A percentile compares a stretch with the other conserved stretches of the same genome.
These are phyloP conservation scores for Macquaria ambigua DNA, from an alignment of 2,113 vertebrate species.

Conservation along the genomic window DNA sequence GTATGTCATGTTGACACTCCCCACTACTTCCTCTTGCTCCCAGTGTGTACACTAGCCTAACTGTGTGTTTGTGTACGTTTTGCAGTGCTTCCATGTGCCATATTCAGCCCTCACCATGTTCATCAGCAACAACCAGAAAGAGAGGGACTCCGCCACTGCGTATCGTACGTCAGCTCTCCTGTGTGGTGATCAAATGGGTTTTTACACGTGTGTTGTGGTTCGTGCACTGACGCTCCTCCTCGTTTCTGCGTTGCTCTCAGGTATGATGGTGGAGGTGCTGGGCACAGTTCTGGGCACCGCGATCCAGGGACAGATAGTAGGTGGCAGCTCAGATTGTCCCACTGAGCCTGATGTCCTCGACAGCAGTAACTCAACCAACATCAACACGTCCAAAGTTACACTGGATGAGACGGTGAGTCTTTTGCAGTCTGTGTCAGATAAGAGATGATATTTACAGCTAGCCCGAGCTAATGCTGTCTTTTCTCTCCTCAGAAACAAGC, in stretches of 20 bases:
- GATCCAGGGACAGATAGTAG: slow-evolving; percentile 96
- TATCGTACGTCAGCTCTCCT: slow-evolving; percentile 88
- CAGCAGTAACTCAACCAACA: slow-evolving; percentile 43
- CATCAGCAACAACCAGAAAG: slow-evolving; percentile 94
- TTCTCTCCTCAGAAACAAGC: slow-evolving; percentile 85
- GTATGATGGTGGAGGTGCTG: slow-evolving; percentile 96
- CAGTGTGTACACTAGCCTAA: not conserved
- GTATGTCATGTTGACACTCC: slow-evolving; percentile 44
- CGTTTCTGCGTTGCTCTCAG: slow-evolving; percentile 72
- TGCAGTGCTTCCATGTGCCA: slow-evolving; percentile 97
- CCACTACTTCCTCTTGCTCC: not conserved
- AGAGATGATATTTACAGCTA: rapidly evolving
- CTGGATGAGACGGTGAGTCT: slow-evolving; percentile 87
- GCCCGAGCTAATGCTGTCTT: not conserved
- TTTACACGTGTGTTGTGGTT: not conserved
- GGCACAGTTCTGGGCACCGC: slow-evolving; percentile 93
- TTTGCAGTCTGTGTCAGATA: not conserved
- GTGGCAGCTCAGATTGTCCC: slow-evolving; percentile 85
- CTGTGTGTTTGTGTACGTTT: not conserved
- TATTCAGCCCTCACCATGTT: slow-evolving; percentile 99
- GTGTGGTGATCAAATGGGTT: not conserved
- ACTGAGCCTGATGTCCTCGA: slow-evolving; percentile 37
- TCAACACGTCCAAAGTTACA: slow-evolving; percentile 77
- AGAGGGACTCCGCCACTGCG: slow-evolving; percentile 95
- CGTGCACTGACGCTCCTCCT: not conserved